Percentiles rank a stretch among this genome's conserved stretches.
Conservation (phyloP, 2,113 vertebrate species). For the Eubucco bourcierii region DNA sequence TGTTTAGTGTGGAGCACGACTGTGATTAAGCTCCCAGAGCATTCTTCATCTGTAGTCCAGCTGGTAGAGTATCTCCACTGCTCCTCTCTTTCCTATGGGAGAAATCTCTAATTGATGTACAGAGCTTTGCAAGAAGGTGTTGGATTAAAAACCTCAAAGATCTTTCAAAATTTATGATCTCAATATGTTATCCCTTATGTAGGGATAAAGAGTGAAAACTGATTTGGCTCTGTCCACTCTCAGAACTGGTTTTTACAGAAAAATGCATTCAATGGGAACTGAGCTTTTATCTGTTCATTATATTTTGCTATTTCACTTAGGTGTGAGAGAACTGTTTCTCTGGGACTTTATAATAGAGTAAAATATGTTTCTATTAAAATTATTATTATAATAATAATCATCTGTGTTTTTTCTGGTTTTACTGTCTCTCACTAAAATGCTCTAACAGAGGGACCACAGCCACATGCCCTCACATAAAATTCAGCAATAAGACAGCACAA, state of each 20-base stretch:
- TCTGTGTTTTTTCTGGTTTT: neutral
- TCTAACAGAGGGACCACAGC: neutral
- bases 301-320: neutral
- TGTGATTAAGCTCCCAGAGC: conserved; percentile 70
- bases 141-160: conserved; percentile 59
- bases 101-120: conserved; percentile 16
- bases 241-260: neutral
- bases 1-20: conserved; percentile 60
- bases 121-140: conserved; percentile 42
- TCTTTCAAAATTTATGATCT: conserved; percentile 36
- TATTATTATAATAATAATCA: neutral
- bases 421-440: neutral
- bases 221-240: neutral
- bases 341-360: neutral
- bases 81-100: conserved; percentile 26
- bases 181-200: conserved; percentile 40
- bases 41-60: conserved; percentile 75
- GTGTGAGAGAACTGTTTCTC: neutral
- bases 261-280: neutral
- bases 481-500: neutral
- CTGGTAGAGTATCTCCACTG: conserved; percentile 62
- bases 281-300: neutral
- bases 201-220: neutral
- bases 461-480: neutral
- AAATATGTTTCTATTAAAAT: neutral